phyloP scores from a whole-genome alignment of 2,113 vertebrate genomes.

The Leucoraja erinaceus region DNA sequence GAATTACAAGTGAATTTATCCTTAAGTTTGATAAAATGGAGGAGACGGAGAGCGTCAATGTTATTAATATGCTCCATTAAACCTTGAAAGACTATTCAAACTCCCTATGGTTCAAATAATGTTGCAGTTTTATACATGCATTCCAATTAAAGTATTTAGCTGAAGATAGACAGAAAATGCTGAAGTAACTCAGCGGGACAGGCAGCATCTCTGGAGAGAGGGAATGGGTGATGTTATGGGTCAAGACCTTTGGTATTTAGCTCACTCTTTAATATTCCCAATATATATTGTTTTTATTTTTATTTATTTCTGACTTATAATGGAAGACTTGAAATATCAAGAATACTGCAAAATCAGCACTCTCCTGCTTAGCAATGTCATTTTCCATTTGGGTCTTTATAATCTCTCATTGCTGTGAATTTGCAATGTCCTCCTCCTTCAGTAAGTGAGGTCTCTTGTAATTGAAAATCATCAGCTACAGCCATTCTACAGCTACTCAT shows the following conservation, averaged over 20 bases:
- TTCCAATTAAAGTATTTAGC: not conserved
- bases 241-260: not conserved
- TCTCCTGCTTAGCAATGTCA: not conserved
- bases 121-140: not conserved
- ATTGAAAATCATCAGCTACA: not conserved
- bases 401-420: not conserved
- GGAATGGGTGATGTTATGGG: too few relatives aligned
- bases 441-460: not conserved
- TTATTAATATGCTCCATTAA: not conserved
- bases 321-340: not conserved
- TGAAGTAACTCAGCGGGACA: too few relatives aligned
- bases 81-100: not conserved
- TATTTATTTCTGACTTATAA: not conserved
- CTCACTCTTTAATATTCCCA: not conserved
- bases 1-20: not conserved
- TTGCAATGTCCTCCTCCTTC: not conserved
- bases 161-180: too few relatives aligned
- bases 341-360: not conserved
- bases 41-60: not conserved
- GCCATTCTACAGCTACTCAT: not conserved
- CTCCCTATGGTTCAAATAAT: not conserved
- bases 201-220: too few relatives aligned
- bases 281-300: not conserved
- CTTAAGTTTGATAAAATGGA: not conserved
- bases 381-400: not conserved